Conservation (phyloP, 2,797 vertebrate genomes). For the Petrocephalus schoutedeni region DNA sequence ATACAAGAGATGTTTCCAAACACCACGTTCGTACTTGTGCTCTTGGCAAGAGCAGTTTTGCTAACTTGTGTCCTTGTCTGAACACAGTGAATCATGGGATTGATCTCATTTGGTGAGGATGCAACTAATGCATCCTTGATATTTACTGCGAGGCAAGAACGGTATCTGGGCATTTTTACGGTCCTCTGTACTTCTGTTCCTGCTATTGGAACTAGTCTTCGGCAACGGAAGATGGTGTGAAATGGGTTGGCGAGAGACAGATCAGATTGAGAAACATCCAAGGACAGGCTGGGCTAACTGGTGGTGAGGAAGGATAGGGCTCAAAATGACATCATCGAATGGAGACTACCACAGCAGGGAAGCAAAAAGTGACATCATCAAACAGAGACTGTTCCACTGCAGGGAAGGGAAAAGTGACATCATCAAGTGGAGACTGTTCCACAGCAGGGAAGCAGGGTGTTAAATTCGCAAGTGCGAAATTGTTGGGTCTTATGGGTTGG, state of each 20-base stretch:
- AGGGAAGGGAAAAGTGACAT: background rate
- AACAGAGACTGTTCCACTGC: background rate
- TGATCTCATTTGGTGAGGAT: background rate
- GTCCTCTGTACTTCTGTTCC: background rate
- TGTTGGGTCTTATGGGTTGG: background rate
- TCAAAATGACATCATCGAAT: background rate
- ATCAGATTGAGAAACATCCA: background rate
- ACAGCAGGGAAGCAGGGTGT: background rate
- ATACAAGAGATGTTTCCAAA: background rate
- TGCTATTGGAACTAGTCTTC: background rate
- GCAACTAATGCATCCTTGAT: background rate
- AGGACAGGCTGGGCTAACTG: background rate
- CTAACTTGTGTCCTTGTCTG: background rate
- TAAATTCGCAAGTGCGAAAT: background rate
- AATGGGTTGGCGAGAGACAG: background rate
- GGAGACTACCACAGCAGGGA: no score
- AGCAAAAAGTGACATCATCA: background rate
- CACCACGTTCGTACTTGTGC: background rate
- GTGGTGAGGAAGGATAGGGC: background rate
- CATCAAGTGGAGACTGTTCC: background rate
- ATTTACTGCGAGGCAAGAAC: background rate
- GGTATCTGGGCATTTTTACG: background rate
- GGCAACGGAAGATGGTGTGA: background rate
- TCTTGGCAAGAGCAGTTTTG: background rate
- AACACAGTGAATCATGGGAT: background rate